Evolutionary conservation across 2,113 vertebrate genomes (phyloP).

Genomic region (Nipponia nippon): DNA sequence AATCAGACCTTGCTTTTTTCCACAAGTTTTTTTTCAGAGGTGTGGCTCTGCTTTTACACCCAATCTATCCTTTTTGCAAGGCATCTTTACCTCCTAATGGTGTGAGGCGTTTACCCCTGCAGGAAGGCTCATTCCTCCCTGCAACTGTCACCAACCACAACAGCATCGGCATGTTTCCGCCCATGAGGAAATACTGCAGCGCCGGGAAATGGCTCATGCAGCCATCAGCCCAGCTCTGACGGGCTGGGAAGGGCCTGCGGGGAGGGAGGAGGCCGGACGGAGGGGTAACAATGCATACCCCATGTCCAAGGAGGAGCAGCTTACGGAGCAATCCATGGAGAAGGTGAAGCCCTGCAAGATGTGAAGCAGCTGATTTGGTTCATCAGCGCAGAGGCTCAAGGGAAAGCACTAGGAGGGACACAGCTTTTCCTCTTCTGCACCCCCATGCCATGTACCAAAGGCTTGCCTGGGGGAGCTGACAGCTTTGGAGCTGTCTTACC

Average conservation of each 20-base stretch:
- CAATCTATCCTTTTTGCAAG: not conserved
- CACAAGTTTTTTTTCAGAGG: not conserved
- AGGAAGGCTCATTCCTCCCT: not conserved
- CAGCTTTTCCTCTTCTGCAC: not conserved
- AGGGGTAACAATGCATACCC: not conserved
- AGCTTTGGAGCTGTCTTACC: not conserved
- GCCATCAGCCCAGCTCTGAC: not conserved
- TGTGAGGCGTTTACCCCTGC: not conserved
- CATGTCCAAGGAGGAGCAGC: not conserved
- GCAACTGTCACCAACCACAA: not conserved
- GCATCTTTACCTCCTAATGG: not conserved
- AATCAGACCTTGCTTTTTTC: not conserved
- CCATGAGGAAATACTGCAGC: rapidly evolving
- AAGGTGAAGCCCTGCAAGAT: not conserved
- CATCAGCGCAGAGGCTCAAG: not conserved
- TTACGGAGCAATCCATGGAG: not conserved
- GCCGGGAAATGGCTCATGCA: not conserved
- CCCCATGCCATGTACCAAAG: not conserved
- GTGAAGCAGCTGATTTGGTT: not conserved
- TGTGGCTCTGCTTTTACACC: not conserved
- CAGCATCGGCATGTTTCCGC: not conserved
- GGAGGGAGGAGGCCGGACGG: rapidly evolving
- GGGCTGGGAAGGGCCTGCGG: not conserved
- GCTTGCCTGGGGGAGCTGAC: not conserved
- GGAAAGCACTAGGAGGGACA: not conserved